Conservation (phyloP, 1,140 invertebrate genomes). For the Drosophila lacteicornis region DNA sequence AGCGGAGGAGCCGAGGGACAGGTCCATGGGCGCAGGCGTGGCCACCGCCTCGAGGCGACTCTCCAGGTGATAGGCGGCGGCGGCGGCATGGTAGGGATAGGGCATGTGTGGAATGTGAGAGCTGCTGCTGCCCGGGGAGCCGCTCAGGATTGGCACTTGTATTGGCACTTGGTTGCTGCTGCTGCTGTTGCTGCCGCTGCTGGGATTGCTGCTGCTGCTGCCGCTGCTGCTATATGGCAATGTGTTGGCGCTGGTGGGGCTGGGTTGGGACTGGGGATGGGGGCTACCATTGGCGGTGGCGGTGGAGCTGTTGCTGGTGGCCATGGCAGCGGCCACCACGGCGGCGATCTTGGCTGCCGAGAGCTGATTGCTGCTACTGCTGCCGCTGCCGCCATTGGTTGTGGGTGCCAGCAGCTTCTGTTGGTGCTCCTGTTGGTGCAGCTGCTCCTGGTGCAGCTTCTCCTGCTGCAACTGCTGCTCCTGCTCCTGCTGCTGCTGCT, state of each 20-base stretch:
- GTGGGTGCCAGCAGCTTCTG: constrained; percentile 6
- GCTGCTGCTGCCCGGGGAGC: constrained; percentile 34
- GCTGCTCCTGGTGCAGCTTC: constrained; percentile 15
- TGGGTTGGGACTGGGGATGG: constrained; percentile 9
- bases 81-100: constrained; percentile 21
- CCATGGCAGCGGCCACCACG: constrained; percentile 53
- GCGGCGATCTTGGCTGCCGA: constrained; percentile 52
- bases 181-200: constrained; percentile 26
- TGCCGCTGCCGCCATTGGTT: constrained; percentile 18
- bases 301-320: constrained; percentile 16
- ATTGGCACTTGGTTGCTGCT: constrained; percentile 47
- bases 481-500: constrained; percentile 10
- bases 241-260: constrained; percentile 41
- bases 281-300: constrained; percentile 11
- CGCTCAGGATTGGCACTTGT: constrained; percentile 62
- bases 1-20: constrained; percentile 67
- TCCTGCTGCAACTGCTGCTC: constrained; percentile 36
- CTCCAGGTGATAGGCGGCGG: constrained; percentile 17
- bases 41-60: constrained; percentile 43
- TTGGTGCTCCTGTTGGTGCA: constrained; percentile 1
- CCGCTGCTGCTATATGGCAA: constrained; percentile 32
- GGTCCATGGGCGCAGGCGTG: constrained; percentile 71
- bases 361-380: constrained; percentile 36
- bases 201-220: constrained; percentile 15
- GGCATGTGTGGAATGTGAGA: constrained; percentile 58